Evolutionary conservation across 1,140 invertebrate genomes (phyloP).

Genomic region (Watersipora subatra): DNA sequence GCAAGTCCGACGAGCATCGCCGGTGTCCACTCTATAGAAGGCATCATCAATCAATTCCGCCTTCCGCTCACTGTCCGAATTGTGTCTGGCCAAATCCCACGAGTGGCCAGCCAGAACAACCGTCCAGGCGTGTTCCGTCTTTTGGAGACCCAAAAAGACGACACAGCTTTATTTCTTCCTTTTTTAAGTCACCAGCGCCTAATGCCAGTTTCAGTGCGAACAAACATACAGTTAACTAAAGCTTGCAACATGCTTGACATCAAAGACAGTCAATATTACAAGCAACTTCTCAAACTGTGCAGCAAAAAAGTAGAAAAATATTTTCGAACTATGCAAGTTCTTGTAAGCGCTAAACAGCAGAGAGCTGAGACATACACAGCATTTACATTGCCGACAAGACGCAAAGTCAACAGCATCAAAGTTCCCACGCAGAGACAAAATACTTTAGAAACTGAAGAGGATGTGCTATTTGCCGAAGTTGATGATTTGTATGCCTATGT

Average conservation of each 20-base stretch:
- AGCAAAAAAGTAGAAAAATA: slow-evolving; percentile 63
- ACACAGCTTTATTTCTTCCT: slow-evolving; percentile 62
- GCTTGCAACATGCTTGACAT: slow-evolving; percentile 70
- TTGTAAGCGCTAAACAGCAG: slow-evolving; percentile 24
- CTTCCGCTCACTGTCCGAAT: slow-evolving; percentile 77
- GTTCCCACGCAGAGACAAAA: neutral
- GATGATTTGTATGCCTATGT: slow-evolving; percentile 94
- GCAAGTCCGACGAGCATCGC: slow-evolving; percentile 75
- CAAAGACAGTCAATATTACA: slow-evolving; percentile 62
- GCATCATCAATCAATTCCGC: slow-evolving; percentile 63
- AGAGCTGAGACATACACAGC: slow-evolving; percentile 47
- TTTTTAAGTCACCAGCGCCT: slow-evolving; percentile 51
- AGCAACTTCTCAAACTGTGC: slow-evolving; percentile 62
- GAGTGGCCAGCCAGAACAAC: slow-evolving; percentile 47
- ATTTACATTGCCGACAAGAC: slow-evolving; percentile 4
- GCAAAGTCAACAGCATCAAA: neutral
- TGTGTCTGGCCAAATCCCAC: slow-evolving; percentile 67
- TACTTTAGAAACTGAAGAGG: slow-evolving; percentile 36
- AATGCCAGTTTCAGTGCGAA: slow-evolving; percentile 66
- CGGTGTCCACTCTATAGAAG: slow-evolving; percentile 66
- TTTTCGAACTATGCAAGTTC: slow-evolving; percentile 58
- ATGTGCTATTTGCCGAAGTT: slow-evolving; percentile 71
- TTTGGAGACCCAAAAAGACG: slow-evolving; percentile 61
- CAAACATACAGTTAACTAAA: slow-evolving; percentile 67
- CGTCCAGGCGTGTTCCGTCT: slow-evolving; percentile 55